Percentiles rank a stretch among this genome's conserved stretches.
Evolutionary conservation across 2,113 vertebrate genomes (phyloP).

Genomic region (Hippocampus mohnikei): DNA sequence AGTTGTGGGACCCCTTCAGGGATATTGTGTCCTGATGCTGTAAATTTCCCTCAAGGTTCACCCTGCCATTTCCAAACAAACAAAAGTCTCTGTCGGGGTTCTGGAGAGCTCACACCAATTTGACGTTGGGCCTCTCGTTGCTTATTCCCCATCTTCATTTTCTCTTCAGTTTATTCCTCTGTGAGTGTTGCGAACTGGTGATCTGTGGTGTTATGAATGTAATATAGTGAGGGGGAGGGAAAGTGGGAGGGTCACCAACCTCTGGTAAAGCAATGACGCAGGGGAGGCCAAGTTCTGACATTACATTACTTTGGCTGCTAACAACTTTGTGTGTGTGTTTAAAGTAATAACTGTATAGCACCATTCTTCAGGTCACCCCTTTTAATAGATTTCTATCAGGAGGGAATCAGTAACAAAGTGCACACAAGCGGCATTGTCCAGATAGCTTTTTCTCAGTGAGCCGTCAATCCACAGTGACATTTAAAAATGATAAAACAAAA

Average conservation of each 20-base stretch:
- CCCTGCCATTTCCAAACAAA: slow-evolving; percentile 5
- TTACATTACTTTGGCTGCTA: slow-evolving; percentile 65
- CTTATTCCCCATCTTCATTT: slow-evolving; percentile 12
- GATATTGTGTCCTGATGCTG: slow-evolving; percentile 25
- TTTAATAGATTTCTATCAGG: slow-evolving; percentile 18
- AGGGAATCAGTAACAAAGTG: slow-evolving; percentile 61
- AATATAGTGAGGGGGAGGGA: no score
- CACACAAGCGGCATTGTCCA: slow-evolving; percentile 64
- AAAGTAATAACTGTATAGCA: slow-evolving; percentile 59
- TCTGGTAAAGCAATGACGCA: slow-evolving; percentile 60
- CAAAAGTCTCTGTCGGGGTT: slow-evolving; percentile 26
- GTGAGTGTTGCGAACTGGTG: slow-evolving; percentile 9
- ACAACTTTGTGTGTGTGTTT: slow-evolving; percentile 47
- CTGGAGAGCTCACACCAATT: slow-evolving; percentile 35
- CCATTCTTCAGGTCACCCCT: slow-evolving; percentile 59
- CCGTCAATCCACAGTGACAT: slow-evolving; percentile 52
- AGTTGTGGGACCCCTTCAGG: slow-evolving; percentile 4
- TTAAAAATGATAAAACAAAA: slow-evolving; percentile 32
- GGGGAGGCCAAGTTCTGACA: slow-evolving; percentile 58
- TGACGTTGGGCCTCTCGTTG: slow-evolving; percentile 30
- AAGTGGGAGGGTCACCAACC: slow-evolving; percentile 28
- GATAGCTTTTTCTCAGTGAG: slow-evolving; percentile 48
- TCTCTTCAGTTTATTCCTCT: slow-evolving; percentile 7
- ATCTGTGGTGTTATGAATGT: not conserved
- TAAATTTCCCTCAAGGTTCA: slow-evolving; percentile 17